phyloP scores from a whole-genome alignment of 2,797 vertebrate genomes.

The Muscicapa comitata region DNA sequence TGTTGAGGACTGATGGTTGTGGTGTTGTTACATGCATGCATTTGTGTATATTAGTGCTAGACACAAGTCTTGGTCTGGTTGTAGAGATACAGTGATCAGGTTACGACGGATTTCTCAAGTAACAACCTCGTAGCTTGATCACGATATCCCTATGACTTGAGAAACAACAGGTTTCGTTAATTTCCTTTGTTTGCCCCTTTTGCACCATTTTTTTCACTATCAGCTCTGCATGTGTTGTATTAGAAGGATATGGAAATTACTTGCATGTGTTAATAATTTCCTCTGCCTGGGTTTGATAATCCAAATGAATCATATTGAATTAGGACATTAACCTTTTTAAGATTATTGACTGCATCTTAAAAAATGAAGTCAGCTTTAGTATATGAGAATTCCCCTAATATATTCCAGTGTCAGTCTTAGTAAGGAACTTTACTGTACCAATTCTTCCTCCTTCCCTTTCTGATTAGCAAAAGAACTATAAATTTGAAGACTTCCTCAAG shows the following conservation, averaged over 20 bases:
- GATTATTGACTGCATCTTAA: background rate
- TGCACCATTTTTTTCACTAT: background rate
- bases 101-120: constrained; percentile 67
- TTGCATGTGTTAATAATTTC: background rate
- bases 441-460: background rate
- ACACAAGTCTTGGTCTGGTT: constrained; percentile 53
- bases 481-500: background rate
- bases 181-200: background rate
- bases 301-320: background rate
- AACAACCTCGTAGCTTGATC: constrained; percentile 70
- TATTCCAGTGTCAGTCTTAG: background rate
- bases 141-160: constrained; percentile 68
- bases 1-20: constrained; percentile 49
- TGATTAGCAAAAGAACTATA: background rate
- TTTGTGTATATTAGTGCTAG: constrained; percentile 32
- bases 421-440: background rate
- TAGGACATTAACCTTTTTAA: background rate
- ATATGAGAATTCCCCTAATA: background rate
- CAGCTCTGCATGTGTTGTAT: background rate
- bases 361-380: background rate
- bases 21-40: constrained; percentile 56
- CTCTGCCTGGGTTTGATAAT: background rate
- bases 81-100: constrained; percentile 75
- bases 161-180: background rate
- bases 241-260: background rate